phyloP scores from a whole-genome alignment of 2,888 invertebrate genomes.

The Sinopyrophorus schimmeli region DNA sequence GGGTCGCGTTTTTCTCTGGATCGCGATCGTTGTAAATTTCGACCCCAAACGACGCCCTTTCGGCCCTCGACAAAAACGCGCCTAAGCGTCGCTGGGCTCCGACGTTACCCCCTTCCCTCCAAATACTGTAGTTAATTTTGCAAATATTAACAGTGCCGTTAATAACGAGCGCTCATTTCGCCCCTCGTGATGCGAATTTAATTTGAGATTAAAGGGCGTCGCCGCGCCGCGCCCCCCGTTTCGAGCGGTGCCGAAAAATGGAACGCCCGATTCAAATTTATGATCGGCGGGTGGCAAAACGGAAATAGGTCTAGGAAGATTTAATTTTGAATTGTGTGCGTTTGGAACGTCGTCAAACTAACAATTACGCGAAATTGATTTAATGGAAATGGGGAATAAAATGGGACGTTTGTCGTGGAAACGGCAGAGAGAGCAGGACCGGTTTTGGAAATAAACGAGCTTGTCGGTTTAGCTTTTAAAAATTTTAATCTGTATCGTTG shows the following conservation, averaged over 20 bases:
- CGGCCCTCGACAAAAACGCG: constrained; percentile 9
- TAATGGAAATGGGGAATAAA: too few species aligned
- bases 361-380: too few species aligned
- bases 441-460: too few species aligned
- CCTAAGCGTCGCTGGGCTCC: constrained; percentile 6
- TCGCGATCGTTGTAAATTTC: too few species aligned
- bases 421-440: too few species aligned
- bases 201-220: background rate
- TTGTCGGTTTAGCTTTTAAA: too few species aligned
- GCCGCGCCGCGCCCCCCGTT: background rate
- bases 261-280: background rate
- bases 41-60: constrained; percentile 1
- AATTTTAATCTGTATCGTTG: too few species aligned
- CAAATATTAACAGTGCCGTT: constrained; percentile 8
- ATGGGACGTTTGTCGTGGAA: too few species aligned
- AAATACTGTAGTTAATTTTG: constrained; percentile 13
- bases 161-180: constrained; percentile 5
- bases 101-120: constrained; percentile 1
- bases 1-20: too few species aligned
- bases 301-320: background rate
- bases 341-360: too few species aligned
- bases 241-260: constrained; percentile 1
- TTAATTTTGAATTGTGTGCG: constrained; percentile 1
- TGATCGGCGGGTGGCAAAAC: background rate
- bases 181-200: constrained; percentile 9